A percentile compares a stretch with the other conserved stretches of the same genome.
Conservation (phyloP, 1,140 invertebrate genomes). For the Phortica variegata region DNA sequence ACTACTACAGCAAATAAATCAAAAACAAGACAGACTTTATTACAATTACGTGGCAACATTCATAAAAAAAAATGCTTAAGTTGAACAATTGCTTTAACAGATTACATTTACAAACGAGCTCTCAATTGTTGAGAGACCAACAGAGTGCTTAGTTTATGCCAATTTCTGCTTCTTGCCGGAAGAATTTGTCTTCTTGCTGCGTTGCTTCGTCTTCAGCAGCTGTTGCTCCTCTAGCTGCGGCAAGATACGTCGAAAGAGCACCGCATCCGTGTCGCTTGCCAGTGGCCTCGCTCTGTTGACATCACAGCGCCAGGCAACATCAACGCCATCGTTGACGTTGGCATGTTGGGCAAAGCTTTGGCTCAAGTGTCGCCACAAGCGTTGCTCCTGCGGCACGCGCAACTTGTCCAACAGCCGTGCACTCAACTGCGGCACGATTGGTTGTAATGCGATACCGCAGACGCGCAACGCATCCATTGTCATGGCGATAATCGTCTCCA, state of each 20-base stretch:
- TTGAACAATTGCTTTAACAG: too few species aligned
- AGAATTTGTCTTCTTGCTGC: constrained; percentile 28
- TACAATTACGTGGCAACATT: too few species aligned
- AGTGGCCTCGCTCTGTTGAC: constrained; percentile 14
- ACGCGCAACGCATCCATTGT: constrained; percentile 82
- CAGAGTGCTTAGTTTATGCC: too few species aligned
- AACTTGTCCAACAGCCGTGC: constrained; percentile 69
- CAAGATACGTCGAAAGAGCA: constrained; percentile 47
- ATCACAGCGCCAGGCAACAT: not conserved
- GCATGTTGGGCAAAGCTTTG: constrained; percentile 21
- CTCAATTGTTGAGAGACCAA: too few species aligned
- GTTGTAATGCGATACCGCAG: constrained; percentile 75
- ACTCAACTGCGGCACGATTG: constrained; percentile 77
- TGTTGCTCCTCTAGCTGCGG: constrained; percentile 1
- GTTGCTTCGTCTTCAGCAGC: constrained; percentile 24
- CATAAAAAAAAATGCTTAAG: too few species aligned
- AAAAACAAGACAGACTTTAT: too few species aligned
- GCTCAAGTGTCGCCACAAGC: constrained; percentile 60
- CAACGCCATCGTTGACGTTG: too few species aligned
- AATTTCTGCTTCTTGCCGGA: too few species aligned
- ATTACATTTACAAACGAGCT: too few species aligned
- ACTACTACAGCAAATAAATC: too few species aligned
- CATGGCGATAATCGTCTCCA: constrained; percentile 77
- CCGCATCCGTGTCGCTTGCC: constrained; percentile 27
- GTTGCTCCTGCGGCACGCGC: constrained; percentile 58